These are phyloP conservation scores for Erythrolamprus reginae DNA, from an alignment of 2,113 vertebrate genomes.

Conservation along the genomic window DNA sequence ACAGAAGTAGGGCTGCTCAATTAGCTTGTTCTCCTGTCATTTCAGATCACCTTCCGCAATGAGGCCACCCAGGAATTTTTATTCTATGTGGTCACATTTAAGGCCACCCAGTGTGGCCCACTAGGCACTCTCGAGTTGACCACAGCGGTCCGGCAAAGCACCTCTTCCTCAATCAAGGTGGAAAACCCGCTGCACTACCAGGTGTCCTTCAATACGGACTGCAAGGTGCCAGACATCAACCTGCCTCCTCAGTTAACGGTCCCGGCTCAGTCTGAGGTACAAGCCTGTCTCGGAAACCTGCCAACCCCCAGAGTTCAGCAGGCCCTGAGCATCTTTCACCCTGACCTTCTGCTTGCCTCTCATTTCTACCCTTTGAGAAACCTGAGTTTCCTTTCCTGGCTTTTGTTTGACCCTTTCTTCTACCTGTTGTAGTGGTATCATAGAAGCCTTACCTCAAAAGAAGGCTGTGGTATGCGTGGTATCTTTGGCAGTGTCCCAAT, in stretches of 20 bases:
- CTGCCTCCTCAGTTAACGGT: constrained; percentile 72
- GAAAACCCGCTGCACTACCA: constrained; percentile 77
- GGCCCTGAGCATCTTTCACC: background rate
- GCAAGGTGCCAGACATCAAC: constrained; percentile 70
- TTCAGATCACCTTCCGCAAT: constrained; percentile 81
- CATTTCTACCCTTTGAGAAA: background rate
- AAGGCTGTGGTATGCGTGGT: background rate
- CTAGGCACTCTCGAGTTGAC: constrained; percentile 70
- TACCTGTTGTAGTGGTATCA: background rate
- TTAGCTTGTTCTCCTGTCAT: background rate
- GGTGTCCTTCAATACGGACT: constrained; percentile 70
- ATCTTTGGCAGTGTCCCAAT: background rate
- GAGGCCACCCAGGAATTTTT: constrained; percentile 77
- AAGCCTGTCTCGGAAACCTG: background rate
- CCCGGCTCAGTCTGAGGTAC: constrained; percentile 76
- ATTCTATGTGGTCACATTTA: constrained; percentile 77
- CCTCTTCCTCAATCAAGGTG: constrained; percentile 63
- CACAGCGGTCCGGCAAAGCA: constrained; percentile 65
- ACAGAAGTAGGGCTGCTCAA: background rate
- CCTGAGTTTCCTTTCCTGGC: background rate
- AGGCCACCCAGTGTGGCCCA: constrained; percentile 65
- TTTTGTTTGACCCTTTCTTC: background rate
- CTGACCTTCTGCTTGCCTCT: background rate
- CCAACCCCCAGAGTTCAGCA: background rate
- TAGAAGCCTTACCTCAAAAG: background rate